These are phyloP conservation scores for Eupithecia pulchellata DNA, from an alignment of 2,888 invertebrate species.

Conservation along the genomic window DNA sequence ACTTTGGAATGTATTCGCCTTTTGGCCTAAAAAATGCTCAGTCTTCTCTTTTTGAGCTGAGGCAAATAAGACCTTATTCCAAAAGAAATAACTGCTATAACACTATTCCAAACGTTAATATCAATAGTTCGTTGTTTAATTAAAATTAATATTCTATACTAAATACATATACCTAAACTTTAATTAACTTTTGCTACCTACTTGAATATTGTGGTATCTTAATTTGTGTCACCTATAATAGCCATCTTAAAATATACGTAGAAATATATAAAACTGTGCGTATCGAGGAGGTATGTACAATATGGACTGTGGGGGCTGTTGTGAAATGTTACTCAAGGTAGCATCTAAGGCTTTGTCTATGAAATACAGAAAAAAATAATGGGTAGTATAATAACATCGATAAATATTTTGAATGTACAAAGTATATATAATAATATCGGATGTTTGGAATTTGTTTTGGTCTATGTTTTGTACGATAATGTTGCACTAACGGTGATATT, in stretches of 20 bases:
- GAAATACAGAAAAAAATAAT: constrained; percentile 58
- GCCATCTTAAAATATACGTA: constrained; percentile 28
- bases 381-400: constrained; percentile 66
- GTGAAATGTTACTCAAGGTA: constrained; percentile 79
- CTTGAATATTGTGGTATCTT: constrained; percentile 67
- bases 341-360: constrained; percentile 78
- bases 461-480: constrained; percentile 81
- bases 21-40: constrained; percentile 31
- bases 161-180: constrained; percentile 34
- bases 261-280: constrained; percentile 45
- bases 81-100: constrained; percentile 45
- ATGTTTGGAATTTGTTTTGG: constrained; percentile 79
- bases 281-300: constrained; percentile 60
- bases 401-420: constrained; percentile 68
- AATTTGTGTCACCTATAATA: constrained; percentile 31
- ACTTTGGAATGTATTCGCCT: constrained; percentile 10
- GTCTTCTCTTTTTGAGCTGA: constrained; percentile 36
- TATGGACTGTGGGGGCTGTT: constrained; percentile 62
- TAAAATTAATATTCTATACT: constrained; percentile 64
- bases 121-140: constrained; percentile 77
- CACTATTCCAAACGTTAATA: constrained; percentile 59
- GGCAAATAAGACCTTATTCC: constrained; percentile 32
- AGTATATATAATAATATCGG: constrained; percentile 58
- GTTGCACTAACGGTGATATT: constrained; percentile 76
- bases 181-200: constrained; percentile 68